Evolutionary conservation across 2,888 invertebrate genomes (phyloP).

Genomic region (Leptarthrus brevirostris): DNA sequence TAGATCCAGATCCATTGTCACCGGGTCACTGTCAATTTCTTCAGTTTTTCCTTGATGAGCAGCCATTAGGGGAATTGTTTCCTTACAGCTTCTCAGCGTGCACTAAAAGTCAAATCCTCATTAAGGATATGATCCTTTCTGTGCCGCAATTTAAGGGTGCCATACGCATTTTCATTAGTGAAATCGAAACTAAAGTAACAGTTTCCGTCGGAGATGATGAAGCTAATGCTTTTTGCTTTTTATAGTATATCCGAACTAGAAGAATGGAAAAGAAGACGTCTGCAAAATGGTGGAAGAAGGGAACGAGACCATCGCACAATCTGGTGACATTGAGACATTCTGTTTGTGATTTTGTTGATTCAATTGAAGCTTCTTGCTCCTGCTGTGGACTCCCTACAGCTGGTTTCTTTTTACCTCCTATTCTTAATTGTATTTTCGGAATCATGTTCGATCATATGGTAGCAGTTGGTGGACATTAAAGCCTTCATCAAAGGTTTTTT

Average conservation of each 20-base stretch:
- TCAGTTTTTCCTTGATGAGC: slow-evolving; percentile 16
- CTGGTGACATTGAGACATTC: background rate
- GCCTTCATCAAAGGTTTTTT: no score
- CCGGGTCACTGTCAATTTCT: slow-evolving; percentile 35
- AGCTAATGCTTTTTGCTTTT: background rate
- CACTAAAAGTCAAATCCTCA: slow-evolving; percentile 39
- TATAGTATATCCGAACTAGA: no score
- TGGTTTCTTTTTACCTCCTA: no score
- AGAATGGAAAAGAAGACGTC: no score
- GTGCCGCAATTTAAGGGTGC: slow-evolving; percentile 3
- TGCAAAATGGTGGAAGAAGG: background rate
- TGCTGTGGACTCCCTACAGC: no score
- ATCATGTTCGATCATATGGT: no score
- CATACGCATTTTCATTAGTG: slow-evolving; percentile 41
- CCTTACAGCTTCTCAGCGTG: slow-evolving; percentile 1
- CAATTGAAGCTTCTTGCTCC: no score
- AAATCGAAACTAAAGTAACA: slow-evolving; percentile 24
- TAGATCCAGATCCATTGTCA: slow-evolving; percentile 22
- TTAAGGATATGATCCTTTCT: slow-evolving; percentile 29
- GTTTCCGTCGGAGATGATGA: background rate
- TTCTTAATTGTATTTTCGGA: no score
- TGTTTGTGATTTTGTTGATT: background rate
- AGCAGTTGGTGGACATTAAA: no score
- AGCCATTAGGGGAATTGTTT: slow-evolving; percentile 40
- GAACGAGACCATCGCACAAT: background rate